Percentiles rank a stretch among this genome's conserved stretches.
phyloP scores from a whole-genome alignment of 2,888 invertebrate genomes.

The Agonopterix subpropinquella region DNA sequence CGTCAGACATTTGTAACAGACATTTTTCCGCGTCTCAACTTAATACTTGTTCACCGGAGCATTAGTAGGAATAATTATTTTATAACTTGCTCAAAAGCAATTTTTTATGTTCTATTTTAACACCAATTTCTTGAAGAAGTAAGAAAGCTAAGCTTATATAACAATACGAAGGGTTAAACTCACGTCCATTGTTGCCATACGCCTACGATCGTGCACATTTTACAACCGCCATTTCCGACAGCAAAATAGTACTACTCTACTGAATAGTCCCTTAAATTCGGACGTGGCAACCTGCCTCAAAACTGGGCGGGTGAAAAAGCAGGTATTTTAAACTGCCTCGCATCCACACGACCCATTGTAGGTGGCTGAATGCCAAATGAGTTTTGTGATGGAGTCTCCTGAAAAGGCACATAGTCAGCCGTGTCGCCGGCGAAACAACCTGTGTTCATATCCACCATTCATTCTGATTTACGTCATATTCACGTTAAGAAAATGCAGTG shows the following conservation, averaged over 20 bases:
- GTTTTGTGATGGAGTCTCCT: slow-evolving; percentile 66
- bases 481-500: slow-evolving; percentile 15
- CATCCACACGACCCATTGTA: slow-evolving; percentile 59
- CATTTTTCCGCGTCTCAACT: slow-evolving; percentile 25
- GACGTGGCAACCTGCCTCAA: slow-evolving; percentile 38
- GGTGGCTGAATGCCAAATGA: slow-evolving; percentile 74
- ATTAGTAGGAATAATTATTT: slow-evolving; percentile 10
- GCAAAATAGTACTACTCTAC: slow-evolving; percentile 6
- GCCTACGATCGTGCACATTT: slow-evolving; percentile 2
- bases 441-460: slow-evolving; percentile 17
- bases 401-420: slow-evolving; percentile 55
- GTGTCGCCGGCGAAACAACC: slow-evolving; percentile 15
- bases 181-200: background rate
- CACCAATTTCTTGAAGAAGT: background rate
- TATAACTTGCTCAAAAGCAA: background rate
- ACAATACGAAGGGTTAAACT: background rate
- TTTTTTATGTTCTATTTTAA: background rate
- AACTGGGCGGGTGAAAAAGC: slow-evolving; percentile 32
- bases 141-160: background rate
- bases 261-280: slow-evolving; percentile 31
- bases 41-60: slow-evolving; percentile 17
- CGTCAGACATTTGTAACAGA: slow-evolving; percentile 30
- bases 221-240: slow-evolving; percentile 1
- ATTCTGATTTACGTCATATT: slow-evolving; percentile 17
- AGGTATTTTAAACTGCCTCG: slow-evolving; percentile 64